These are phyloP conservation scores for Zingel zingel DNA, from an alignment of 2,113 vertebrate species.

Conservation along the genomic window DNA sequence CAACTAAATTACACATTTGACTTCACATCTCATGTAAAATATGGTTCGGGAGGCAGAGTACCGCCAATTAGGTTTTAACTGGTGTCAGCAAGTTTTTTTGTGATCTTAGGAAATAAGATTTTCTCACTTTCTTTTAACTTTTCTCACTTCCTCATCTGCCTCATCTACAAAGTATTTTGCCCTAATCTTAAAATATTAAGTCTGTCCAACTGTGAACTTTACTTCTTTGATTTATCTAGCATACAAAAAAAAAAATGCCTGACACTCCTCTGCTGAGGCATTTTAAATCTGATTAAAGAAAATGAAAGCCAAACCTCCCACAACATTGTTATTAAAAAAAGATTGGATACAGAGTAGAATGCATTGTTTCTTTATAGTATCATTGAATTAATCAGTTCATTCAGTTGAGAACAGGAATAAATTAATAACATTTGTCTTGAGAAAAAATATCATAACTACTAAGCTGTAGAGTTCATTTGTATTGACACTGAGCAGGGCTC, in stretches of 20 bases:
- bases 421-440: conserved; percentile 5
- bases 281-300: conserved; percentile 22
- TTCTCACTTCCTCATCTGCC: conserved; percentile 26
- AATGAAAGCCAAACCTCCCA: neutral
- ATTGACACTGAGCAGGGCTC: too few species aligned
- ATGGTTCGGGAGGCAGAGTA: conserved; percentile 37
- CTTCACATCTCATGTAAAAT: conserved; percentile 63
- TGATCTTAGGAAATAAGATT: conserved; percentile 50
- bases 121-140: conserved; percentile 53
- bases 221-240: conserved; percentile 43
- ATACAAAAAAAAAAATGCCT: conserved; percentile 5
- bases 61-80: conserved; percentile 65
- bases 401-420: neutral
- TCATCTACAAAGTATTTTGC: conserved; percentile 42
- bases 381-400: neutral
- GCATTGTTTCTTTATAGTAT: neutral
- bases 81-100: conserved; percentile 65
- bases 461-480: conserved; percentile 5
- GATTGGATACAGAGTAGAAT: neutral
- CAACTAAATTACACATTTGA: conserved; percentile 63
- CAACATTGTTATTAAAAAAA: conserved; percentile 16
- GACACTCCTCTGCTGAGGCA: conserved; percentile 8
- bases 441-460: conserved; percentile 1
- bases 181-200: conserved; percentile 43
- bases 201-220: conserved; percentile 35